Evolutionary conservation across 2,113 vertebrate species (phyloP).

Genomic region (Bungarus multicinctus): DNA sequence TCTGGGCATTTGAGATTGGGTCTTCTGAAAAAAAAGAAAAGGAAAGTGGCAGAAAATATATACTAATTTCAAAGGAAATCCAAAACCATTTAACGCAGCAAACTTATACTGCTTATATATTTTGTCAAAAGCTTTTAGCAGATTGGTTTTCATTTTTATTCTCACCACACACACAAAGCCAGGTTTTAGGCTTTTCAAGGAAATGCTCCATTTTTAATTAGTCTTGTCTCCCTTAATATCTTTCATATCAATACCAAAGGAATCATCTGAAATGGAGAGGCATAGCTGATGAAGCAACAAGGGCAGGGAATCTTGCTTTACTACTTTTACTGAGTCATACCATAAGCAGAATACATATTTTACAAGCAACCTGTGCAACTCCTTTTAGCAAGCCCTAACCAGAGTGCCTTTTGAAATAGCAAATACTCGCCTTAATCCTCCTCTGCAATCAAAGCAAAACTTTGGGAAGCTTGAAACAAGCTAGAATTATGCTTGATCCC

Average conservation of each 20-base stretch:
- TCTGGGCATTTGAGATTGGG: not conserved
- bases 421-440: not conserved
- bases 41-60: not conserved
- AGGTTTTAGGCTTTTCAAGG: not conserved
- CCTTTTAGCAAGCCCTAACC: slow-evolving; percentile 46
- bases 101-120: not conserved
- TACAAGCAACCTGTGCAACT: slow-evolving; percentile 7
- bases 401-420: slow-evolving; percentile 11
- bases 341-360: slow-evolving; percentile 37
- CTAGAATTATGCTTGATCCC: not conserved
- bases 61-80: not conserved
- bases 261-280: not conserved
- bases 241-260: not conserved
- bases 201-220: not conserved
- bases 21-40: not conserved
- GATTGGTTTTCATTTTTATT: not conserved
- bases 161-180: not conserved
- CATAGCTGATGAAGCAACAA: not conserved
- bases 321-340: slow-evolving; percentile 2
- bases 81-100: not conserved
- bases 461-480: not conserved
- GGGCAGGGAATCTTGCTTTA: slow-evolving; percentile 19
- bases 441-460: not conserved
- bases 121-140: not conserved
- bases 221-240: not conserved